phyloP scores from a whole-genome alignment of 37 sponge, comb jelly and placozoan species.

The Chondrilla cf. caribensis region DNA sequence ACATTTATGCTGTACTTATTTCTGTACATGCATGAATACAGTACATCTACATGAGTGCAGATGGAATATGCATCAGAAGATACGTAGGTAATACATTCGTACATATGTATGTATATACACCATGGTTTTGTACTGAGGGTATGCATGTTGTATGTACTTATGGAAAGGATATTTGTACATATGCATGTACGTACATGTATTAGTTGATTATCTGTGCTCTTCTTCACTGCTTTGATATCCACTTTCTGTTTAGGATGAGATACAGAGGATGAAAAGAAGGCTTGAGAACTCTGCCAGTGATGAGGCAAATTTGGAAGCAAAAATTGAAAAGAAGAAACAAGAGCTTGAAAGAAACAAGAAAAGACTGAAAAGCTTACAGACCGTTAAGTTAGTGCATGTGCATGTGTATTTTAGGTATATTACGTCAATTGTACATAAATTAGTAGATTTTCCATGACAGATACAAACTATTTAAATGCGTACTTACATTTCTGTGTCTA shows the following conservation, averaged over 20 bases:
- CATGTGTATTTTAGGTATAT: not conserved
- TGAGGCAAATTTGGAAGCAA: constrained; percentile 86
- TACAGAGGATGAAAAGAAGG: constrained; percentile 63
- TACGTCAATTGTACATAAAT: no score
- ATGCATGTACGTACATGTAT: not conserved
- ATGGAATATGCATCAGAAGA: no score
- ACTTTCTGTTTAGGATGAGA: constrained; percentile 50
- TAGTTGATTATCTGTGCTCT: not conserved
- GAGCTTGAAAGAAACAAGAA: constrained; percentile 94
- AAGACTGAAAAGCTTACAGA: constrained; percentile 83
- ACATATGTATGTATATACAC: no score
- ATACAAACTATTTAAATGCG: no score
- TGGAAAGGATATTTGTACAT: no score
- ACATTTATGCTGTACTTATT: not conserved
- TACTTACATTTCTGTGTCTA: no score
- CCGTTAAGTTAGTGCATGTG: constrained; percentile 60
- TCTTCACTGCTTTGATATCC: not conserved
- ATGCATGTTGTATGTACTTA: no score
- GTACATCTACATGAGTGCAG: no score
- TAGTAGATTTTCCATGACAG: no score
- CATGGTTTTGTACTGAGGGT: no score
- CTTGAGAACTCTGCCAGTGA: constrained; percentile 90
- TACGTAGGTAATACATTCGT: no score
- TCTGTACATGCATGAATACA: no score
- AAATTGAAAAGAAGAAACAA: constrained; percentile 94